Conservation (phyloP, 2,888 invertebrate species). For the Megaustenia siamemsis region DNA sequence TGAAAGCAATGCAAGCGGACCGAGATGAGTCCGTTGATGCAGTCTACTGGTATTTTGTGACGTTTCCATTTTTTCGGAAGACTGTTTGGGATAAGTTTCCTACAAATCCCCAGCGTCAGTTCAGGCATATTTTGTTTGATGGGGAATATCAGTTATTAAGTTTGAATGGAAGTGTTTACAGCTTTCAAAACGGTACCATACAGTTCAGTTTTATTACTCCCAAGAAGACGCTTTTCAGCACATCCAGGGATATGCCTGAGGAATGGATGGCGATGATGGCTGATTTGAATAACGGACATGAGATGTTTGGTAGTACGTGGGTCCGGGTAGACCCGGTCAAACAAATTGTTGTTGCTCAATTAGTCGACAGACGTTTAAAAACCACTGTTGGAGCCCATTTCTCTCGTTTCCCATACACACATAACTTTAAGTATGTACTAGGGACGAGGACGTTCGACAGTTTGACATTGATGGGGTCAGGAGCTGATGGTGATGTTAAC, state of each 20-base stretch:
- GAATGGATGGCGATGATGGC: background rate
- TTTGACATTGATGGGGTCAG: no score
- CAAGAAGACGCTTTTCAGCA: background rate
- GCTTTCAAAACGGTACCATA: background rate
- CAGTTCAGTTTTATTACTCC: background rate
- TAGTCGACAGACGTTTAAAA: background rate
- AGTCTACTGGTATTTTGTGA: background rate
- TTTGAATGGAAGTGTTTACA: background rate
- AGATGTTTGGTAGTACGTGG: background rate
- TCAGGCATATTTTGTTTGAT: background rate
- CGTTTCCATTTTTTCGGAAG: slow-evolving; percentile 17
- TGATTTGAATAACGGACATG: background rate
- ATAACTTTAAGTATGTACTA: background rate
- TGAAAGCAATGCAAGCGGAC: background rate
- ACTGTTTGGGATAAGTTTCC: background rate
- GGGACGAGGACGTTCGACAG: background rate
- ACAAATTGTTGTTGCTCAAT: background rate
- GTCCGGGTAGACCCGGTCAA: no score
- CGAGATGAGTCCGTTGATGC: background rate
- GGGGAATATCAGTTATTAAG: background rate
- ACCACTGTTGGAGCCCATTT: background rate
- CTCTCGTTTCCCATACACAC: background rate
- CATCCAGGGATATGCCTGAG: background rate
- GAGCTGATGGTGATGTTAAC: no score
- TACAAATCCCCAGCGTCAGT: background rate